These are phyloP conservation scores for Hydrolagus colliei DNA, from an alignment of 2,797 vertebrate genomes.

Conservation along the genomic window DNA sequence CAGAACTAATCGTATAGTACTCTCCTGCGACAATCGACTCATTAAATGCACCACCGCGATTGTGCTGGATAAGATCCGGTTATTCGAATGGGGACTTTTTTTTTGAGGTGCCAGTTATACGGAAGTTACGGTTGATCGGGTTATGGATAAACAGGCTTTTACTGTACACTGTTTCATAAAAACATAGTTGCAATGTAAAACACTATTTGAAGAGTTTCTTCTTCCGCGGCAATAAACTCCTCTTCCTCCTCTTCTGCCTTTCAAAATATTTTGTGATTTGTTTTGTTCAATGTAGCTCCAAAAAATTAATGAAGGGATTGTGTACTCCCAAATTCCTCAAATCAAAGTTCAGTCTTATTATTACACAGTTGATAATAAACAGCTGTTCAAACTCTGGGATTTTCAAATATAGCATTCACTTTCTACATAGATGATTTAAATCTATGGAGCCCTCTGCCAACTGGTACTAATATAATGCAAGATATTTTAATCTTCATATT, in stretches of 20 bases:
- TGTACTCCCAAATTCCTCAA: background rate
- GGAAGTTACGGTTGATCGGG: no score
- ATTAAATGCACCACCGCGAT: no score
- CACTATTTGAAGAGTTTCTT: background rate
- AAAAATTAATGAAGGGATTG: background rate
- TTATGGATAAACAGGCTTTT: no score
- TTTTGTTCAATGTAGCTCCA: background rate
- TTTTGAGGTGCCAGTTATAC: no score
- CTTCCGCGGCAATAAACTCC: background rate
- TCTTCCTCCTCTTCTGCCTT: background rate
- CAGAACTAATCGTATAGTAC: no score
- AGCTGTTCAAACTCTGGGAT: background rate
- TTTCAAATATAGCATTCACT: background rate
- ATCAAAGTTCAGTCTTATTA: background rate
- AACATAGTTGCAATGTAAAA: no score
- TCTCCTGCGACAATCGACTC: no score
- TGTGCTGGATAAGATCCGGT: no score
- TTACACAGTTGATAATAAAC: background rate
- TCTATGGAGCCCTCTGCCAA: background rate
- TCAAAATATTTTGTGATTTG: background rate
- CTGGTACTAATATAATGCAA: background rate
- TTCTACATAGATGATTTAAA: background rate
- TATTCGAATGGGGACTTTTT: no score
- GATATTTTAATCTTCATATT: background rate
- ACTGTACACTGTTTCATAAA: no score